Base-by-base conservation (phyloP, 2,113 vertebrate genomes). In the Pseudorectes ferrugineus region DNA sequence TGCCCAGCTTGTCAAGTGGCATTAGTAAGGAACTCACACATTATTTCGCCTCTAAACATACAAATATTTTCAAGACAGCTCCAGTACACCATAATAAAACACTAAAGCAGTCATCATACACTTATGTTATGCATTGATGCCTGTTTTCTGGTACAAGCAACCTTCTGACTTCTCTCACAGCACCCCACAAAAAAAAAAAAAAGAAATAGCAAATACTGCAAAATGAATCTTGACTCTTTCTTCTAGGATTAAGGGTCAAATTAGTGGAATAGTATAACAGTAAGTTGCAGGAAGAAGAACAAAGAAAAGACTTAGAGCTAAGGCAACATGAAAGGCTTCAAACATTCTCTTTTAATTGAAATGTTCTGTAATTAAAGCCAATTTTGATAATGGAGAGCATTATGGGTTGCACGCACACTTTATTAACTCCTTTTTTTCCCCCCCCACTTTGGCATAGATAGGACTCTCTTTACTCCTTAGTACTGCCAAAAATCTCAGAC, bases 351-450 rank as follows among this genome's bases (percentile, higher is more conserved):
- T 93, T 88, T 68, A 91, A 81, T 36, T 65, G 73, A 84, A 85
- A 59, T 75, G 24, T 59, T 81, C 40, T 61, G 52, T 84, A 91
- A 86, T 92, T 95, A 95, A 89, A 93, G n/a, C 15, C 38, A 71
- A 52, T 81, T 91, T 67, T 84, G 72, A 94, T 59, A 88, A 86
- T 59, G 23, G 40, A 87, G 25, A 84, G 31, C 43, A 55, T 63
- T 78, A 83, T 10, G 35, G 46, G 23, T 84, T 95, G 89, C 73
- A 81, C 5, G 17, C 25, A 43, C 61, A 81, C 81, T 84, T 74
- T 78, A 57, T 35, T 73, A 18, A 54, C 65, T 59, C 59, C 12
- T 46, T 70, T n/a, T 5, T 2, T 0, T 2, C 1, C 3, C 1
- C 1, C 11, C 33, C 21, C 26, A 52, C 28, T 84, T 71, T 42